These are phyloP conservation scores for Drosophila nigrodunni DNA, from an alignment of 1,140 invertebrate species.

Conservation along the genomic window DNA sequence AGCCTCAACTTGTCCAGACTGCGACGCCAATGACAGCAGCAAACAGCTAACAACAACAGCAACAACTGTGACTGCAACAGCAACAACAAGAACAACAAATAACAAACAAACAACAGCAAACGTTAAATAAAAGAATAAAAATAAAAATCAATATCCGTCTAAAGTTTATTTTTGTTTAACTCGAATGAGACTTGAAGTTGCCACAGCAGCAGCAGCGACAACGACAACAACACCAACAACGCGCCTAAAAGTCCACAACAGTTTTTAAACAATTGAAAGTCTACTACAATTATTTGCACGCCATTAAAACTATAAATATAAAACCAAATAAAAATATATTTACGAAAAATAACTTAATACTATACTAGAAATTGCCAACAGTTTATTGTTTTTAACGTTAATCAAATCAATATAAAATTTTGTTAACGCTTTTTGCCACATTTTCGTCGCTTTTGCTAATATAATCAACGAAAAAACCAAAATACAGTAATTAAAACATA, in stretches of 20 bases:
- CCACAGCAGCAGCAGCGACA: slow-evolving; percentile 23
- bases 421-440: slow-evolving; percentile 51
- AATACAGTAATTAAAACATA: slow-evolving; percentile 1
- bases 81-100: slow-evolving; percentile 16
- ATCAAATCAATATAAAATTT: slow-evolving; percentile 22
- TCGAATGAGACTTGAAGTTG: slow-evolving; percentile 60
- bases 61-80: slow-evolving; percentile 35
- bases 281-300: slow-evolving; percentile 10
- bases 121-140: slow-evolving; percentile 45
- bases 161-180: slow-evolving; percentile 83
- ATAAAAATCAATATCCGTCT: slow-evolving; percentile 85
- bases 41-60: slow-evolving; percentile 1
- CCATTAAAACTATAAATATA: not conserved
- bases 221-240: slow-evolving; percentile 29
- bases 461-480: slow-evolving; percentile 18
- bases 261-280: slow-evolving; percentile 18
- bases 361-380: not conserved
- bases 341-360: slow-evolving; percentile 24
- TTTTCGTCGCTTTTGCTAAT: slow-evolving; percentile 60
- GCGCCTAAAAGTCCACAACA: slow-evolving; percentile 30
- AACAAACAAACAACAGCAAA: slow-evolving; percentile 5
- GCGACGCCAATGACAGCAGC: slow-evolving; percentile 37
- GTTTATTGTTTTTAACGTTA: slow-evolving; percentile 4
- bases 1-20: slow-evolving; percentile 34
- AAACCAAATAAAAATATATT: slow-evolving; percentile 16